phyloP scores from a whole-genome alignment of 2,888 invertebrate genomes.

The Amiota communis region DNA sequence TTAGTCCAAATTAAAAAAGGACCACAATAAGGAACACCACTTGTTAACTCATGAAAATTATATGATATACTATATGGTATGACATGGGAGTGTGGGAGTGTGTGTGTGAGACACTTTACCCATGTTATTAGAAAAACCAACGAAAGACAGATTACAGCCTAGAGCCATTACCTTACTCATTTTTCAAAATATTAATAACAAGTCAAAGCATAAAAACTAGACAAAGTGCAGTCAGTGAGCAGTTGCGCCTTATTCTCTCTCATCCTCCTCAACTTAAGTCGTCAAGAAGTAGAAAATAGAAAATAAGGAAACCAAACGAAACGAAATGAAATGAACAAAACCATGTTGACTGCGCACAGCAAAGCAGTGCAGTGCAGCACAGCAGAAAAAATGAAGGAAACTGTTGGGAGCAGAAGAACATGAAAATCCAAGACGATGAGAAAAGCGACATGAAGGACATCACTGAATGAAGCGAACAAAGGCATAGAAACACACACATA shows the following conservation, averaged over 20 bases:
- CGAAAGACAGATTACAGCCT: slow-evolving; percentile 25
- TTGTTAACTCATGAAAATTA: slow-evolving; percentile 1
- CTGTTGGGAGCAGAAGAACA: background rate
- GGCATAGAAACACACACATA: slow-evolving; percentile 33
- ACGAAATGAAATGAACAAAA: slow-evolving; percentile 13
- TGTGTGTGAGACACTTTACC: background rate
- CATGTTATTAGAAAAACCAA: slow-evolving; percentile 12
- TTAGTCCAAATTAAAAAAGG: too few relatives aligned
- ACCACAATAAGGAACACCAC: background rate
- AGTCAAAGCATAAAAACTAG: slow-evolving; percentile 29
- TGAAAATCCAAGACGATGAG: background rate
- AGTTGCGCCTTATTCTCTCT: background rate
- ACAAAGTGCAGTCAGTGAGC: slow-evolving; percentile 29
- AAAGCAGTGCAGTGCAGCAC: background rate
- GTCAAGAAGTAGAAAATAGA: background rate
- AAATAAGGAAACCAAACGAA: slow-evolving; percentile 4
- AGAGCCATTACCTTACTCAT: slow-evolving; percentile 28
- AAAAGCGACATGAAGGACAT: slow-evolving; percentile 10
- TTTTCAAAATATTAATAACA: slow-evolving; percentile 31
- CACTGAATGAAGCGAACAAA: slow-evolving; percentile 31
- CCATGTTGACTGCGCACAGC: slow-evolving; percentile 16
- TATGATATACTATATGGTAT: too few relatives aligned
- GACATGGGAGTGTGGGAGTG: too few relatives aligned
- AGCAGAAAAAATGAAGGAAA: background rate
- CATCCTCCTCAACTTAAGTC: too few relatives aligned